Conservation (phyloP, 2,797 vertebrate species). For the Sebastes itinus region DNA sequence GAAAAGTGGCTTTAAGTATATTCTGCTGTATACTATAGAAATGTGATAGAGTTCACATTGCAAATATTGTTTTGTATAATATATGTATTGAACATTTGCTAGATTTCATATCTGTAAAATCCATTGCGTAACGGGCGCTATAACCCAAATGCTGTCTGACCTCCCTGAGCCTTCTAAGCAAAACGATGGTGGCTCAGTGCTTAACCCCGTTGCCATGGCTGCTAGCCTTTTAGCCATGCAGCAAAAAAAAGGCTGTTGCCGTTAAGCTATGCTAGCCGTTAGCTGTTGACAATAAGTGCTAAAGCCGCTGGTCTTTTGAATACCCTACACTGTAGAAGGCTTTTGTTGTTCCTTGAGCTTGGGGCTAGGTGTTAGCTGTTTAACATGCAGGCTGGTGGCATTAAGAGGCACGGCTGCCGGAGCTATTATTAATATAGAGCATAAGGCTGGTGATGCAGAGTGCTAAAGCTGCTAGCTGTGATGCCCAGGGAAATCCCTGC, state of each 20-base stretch:
- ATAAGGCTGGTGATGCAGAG: slow-evolving; percentile 73
- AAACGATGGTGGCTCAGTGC: slow-evolving; percentile 4
- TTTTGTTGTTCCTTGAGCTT: slow-evolving; percentile 47
- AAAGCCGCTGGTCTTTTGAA: slow-evolving; percentile 53
- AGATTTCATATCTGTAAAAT: slow-evolving; percentile 15
- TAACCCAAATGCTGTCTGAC: slow-evolving; percentile 30
- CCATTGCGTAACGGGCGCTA: background rate
- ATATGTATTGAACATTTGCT: background rate
- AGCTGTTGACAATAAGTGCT: slow-evolving; percentile 54
- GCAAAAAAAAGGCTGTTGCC: slow-evolving; percentile 40
- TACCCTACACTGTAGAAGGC: slow-evolving; percentile 35
- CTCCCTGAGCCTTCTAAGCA: slow-evolving; percentile 20
- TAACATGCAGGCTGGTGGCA: slow-evolving; percentile 73
- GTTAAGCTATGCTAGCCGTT: slow-evolving; percentile 39
- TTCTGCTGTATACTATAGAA: background rate
- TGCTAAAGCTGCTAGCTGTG: slow-evolving; percentile 75
- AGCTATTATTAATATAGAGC: slow-evolving; percentile 74
- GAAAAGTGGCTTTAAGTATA: background rate
- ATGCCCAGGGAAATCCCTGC: slow-evolving; percentile 80
- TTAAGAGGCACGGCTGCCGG: slow-evolving; percentile 54
- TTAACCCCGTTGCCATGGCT: slow-evolving; percentile 47
- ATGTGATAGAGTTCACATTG: background rate
- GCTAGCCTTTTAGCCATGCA: slow-evolving; percentile 54
- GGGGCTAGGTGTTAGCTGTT: slow-evolving; percentile 60
- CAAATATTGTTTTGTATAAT: background rate